phyloP scores from a whole-genome alignment of 2,113 vertebrate species.

The Sturnus vulgaris region DNA sequence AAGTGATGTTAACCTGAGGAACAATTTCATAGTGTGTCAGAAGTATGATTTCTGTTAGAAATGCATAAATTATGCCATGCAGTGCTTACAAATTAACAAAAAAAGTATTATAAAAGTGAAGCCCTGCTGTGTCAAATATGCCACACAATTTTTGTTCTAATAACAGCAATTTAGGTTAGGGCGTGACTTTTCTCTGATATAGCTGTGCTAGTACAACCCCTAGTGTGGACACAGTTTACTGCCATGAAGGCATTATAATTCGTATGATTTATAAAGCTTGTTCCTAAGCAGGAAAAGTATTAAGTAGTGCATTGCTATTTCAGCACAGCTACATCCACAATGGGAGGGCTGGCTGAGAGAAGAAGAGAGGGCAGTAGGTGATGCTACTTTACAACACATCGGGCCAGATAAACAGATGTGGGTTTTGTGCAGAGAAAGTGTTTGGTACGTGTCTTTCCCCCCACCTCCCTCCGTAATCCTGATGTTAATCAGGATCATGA shows the following conservation, averaged over 20 bases:
- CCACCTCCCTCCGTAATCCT: neutral
- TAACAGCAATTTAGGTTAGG: constrained; percentile 50
- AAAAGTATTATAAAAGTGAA: constrained; percentile 16
- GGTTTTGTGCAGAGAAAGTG: neutral
- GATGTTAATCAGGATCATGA: neutral
- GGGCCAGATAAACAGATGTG: neutral
- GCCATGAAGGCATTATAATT: neutral
- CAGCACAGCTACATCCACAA: neutral
- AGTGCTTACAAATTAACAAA: neutral
- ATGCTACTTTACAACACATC: neutral
- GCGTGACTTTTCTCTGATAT: constrained; percentile 34
- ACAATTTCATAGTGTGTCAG: neutral
- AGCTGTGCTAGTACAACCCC: constrained; percentile 65
- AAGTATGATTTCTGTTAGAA: constrained; percentile 15
- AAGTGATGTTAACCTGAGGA: constrained; percentile 10
- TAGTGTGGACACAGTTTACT: constrained; percentile 58
- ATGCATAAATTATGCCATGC: neutral
- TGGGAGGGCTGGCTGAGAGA: neutral
- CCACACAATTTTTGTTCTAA: constrained; percentile 20
- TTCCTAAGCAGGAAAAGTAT: neutral
- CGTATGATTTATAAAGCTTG: neutral
- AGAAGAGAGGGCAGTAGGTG: constrained; percentile 26
- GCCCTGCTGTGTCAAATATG: constrained; percentile 21
- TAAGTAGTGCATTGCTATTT: neutral
- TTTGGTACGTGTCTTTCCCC: neutral